phyloP scores from a whole-genome alignment of 2,888 invertebrate genomes.

The Andrena chrysosceles region DNA sequence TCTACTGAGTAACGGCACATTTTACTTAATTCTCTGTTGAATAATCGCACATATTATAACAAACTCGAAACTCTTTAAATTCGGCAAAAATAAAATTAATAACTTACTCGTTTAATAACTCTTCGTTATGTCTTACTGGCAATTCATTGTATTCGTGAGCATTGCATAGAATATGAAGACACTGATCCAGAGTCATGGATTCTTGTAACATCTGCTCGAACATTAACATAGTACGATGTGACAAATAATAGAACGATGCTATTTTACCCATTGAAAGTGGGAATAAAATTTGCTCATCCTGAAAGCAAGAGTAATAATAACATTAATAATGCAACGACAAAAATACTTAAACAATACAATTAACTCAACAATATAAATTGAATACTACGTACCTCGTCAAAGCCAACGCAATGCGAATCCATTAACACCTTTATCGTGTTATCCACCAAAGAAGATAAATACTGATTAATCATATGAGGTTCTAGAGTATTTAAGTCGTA shows the following conservation, averaged over 20 bases:
- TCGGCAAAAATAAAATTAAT: neutral
- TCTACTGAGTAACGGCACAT: conserved; percentile 91
- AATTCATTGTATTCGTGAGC: conserved; percentile 96
- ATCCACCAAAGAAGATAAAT: conserved; percentile 93
- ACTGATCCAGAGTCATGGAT: conserved; percentile 89
- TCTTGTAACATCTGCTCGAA: conserved; percentile 90
- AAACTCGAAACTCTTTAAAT: neutral
- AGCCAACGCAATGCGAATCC: conserved; percentile 92
- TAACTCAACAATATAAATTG: conserved; percentile 4
- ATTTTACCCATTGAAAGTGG: conserved; percentile 92
- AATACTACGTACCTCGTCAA: conserved; percentile 88
- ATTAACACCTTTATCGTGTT: conserved; percentile 90
- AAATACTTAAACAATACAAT: conserved; percentile 15
- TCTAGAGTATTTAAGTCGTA: conserved; percentile 92
- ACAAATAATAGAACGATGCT: conserved; percentile 98
- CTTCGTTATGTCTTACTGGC: conserved; percentile 99
- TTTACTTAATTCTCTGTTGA: conserved; percentile 91
- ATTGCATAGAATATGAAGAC: conserved; percentile 93
- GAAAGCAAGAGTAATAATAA: conserved; percentile 19
- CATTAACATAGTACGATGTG: conserved; percentile 95
- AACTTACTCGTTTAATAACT: conserved; percentile 93
- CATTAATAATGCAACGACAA: neutral
- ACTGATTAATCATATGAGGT: conserved; percentile 89
- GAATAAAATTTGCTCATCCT: conserved; percentile 77
- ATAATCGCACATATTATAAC: conserved; percentile 8